Evolutionary conservation across 2,113 vertebrate species (phyloP), one percentile per base, ranked within the genome.

Genomic region (Pollimyrus isidori): DNA sequence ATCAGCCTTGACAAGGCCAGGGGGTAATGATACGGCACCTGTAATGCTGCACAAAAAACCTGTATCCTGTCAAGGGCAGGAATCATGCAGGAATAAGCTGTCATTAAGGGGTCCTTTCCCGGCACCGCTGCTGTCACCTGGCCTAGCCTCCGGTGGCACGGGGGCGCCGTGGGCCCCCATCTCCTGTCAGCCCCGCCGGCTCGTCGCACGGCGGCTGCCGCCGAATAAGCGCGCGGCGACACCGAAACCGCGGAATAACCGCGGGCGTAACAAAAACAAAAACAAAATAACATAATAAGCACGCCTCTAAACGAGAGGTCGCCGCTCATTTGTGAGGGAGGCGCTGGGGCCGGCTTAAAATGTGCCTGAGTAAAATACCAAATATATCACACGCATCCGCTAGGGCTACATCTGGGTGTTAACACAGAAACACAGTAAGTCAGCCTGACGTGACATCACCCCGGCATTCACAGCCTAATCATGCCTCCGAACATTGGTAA

Each of bases 21-120:
- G 96, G 97, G 96, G 96, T 97, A 98, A 98, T 96, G 96, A 97
- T 97, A 96, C 95, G 96, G 96, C 96, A 98, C 97, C 96, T 97
- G 96, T 95, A 96, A 97, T 97, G 96, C 96, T 97, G 97, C 96
- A 95, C 96, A 96, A 96, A 69, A 96, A 96, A 96, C 95, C 96
- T 97, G 97, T 97, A 97, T 96, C 96, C 97, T 98, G 97, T 98
- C 97, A 98, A 95, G 94, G 96, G 93, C 91, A 96, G 96, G 97
- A 97, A 97, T 97, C 97, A 97, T 97, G 97, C 97, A 97, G 96
- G 97, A 97, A 97, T 97, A 97, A 97, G 97, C 97, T 97, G 97
- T 97, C 96, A 91, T 97, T 98, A 97, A 96, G 95, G 97, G 95
- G 94, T 56, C 94, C 94, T 94, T 96, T 96, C 97, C 95, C 95